These are phyloP conservation scores for Drosophila serrata DNA, from an alignment of 1,140 invertebrate genomes.

Conservation along the genomic window DNA sequence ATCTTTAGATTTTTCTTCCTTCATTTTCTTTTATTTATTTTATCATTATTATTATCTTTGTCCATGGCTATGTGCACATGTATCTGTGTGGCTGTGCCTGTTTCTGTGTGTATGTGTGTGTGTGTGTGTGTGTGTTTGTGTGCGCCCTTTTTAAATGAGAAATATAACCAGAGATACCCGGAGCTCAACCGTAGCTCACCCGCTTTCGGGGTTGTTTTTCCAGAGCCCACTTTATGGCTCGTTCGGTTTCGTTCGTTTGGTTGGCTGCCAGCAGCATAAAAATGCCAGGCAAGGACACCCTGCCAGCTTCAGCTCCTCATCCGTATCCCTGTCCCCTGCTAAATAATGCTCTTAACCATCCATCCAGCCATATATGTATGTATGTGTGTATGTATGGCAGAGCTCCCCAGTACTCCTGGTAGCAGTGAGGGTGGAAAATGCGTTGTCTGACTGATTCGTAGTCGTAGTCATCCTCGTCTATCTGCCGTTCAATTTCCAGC, in stretches of 20 bases:
- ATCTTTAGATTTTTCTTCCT: slow-evolving; percentile 49
- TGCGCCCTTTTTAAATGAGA: slow-evolving; percentile 24
- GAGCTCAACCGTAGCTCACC: not conserved
- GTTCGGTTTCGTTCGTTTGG: slow-evolving; percentile 81
- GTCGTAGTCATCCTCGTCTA: slow-evolving; percentile 42
- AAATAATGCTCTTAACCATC: slow-evolving; percentile 82
- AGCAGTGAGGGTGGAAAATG: slow-evolving; percentile 76
- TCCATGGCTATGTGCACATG: slow-evolving; percentile 69
- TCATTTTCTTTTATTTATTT: slow-evolving; percentile 80
- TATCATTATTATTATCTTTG: slow-evolving; percentile 84
- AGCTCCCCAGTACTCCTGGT: no score
- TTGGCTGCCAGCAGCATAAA: slow-evolving; percentile 75
- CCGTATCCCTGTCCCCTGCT: slow-evolving; percentile 29
- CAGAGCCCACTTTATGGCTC: slow-evolving; percentile 73
- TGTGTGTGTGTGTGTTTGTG: slow-evolving; percentile 20
- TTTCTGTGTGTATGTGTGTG: slow-evolving; percentile 24
- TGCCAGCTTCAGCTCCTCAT: slow-evolving; percentile 13
- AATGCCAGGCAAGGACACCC: slow-evolving; percentile 63
- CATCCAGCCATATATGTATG: slow-evolving; percentile 55
- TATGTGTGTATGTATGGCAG: no score
- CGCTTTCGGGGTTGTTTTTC: slow-evolving; percentile 67
- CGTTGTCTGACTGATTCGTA: slow-evolving; percentile 62
- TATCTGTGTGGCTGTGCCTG: slow-evolving; percentile 16
- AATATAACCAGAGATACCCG: slow-evolving; percentile 11
- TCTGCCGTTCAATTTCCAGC: slow-evolving; percentile 59